phyloP scores from a whole-genome alignment of 2,888 invertebrate species.

The Metopia argyrocephala region DNA sequence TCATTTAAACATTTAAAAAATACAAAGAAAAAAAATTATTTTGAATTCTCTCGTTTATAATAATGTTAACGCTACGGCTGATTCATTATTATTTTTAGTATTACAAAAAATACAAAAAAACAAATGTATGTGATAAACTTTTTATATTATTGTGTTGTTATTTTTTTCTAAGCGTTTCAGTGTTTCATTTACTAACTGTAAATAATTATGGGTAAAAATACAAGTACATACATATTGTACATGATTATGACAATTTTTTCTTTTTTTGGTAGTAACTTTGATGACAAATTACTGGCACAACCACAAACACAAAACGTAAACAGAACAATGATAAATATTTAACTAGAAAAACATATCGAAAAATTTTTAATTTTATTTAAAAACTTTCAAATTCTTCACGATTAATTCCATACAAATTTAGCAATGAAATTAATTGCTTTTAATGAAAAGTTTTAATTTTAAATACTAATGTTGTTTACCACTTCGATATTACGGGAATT shows the following conservation, averaged over 20 bases:
- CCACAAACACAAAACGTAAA: not conserved
- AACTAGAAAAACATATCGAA: not conserved
- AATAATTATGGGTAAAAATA: conserved; percentile 43
- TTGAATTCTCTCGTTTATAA: conserved; percentile 30
- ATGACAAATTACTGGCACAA: conserved; percentile 7
- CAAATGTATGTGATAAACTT: conserved; percentile 19
- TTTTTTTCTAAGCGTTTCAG: conserved; percentile 10
- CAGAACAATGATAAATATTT: conserved; percentile 1
- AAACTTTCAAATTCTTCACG: no score
- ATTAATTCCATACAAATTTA: no score
- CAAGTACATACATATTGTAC: conserved; percentile 21
- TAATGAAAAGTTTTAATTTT: not conserved
- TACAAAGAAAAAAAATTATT: conserved; percentile 22
- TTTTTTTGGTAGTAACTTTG: conserved; percentile 34
- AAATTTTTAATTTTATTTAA: not conserved
- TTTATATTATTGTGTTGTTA: conserved; percentile 20
- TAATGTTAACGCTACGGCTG: conserved; percentile 45
- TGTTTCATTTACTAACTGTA: conserved; percentile 21
- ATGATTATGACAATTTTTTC: conserved; percentile 8
- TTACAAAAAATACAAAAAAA: conserved; percentile 41
- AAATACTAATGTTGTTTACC: not conserved
- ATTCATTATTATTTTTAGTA: conserved; percentile 50
- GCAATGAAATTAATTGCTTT: not conserved
- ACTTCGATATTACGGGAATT: not conserved
- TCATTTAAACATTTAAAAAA: not conserved